phyloP scores from a whole-genome alignment of 1,140 invertebrate species.

The Drosophila azteca region DNA sequence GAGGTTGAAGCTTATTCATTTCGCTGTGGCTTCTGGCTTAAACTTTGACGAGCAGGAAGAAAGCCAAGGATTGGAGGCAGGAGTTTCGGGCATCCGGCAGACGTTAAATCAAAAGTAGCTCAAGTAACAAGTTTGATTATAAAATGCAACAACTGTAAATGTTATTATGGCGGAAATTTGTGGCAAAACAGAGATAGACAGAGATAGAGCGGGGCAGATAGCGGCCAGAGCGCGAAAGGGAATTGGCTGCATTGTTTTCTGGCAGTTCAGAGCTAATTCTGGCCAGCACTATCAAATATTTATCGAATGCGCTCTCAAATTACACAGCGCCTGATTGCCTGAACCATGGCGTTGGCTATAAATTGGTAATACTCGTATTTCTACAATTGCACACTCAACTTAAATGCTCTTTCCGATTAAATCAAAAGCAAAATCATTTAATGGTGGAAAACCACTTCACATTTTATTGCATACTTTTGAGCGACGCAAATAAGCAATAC shows the following conservation, averaged over 20 bases:
- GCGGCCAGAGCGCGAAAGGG: neutral
- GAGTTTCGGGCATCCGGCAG: constrained; percentile 29
- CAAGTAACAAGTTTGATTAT: constrained; percentile 77
- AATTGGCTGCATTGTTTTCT: constrained; percentile 40
- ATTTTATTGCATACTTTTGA: no score
- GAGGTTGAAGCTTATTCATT: constrained; percentile 66
- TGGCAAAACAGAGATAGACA: constrained; percentile 20
- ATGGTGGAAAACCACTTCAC: no score
- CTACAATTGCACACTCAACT: no score
- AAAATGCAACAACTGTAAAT: constrained; percentile 80
- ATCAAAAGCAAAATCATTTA: no score
- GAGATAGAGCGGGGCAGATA: no score
- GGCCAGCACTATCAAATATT: no score
- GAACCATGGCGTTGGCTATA: no score
- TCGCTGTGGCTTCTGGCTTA: constrained; percentile 71
- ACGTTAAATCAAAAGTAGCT: constrained; percentile 71
- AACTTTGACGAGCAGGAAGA: constrained; percentile 71
- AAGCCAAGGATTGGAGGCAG: neutral
- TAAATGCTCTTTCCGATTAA: no score
- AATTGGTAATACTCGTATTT: no score
- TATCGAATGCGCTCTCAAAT: no score
- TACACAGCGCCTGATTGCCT: no score
- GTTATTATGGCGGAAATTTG: constrained; percentile 72
- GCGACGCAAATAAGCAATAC: no score
- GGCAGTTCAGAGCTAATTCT: constrained; percentile 10